A percentile compares a stretch with the other conserved stretches of the same genome.
Conservation (phyloP, 2,113 vertebrate genomes). For the Oplegnathus fasciatus region DNA sequence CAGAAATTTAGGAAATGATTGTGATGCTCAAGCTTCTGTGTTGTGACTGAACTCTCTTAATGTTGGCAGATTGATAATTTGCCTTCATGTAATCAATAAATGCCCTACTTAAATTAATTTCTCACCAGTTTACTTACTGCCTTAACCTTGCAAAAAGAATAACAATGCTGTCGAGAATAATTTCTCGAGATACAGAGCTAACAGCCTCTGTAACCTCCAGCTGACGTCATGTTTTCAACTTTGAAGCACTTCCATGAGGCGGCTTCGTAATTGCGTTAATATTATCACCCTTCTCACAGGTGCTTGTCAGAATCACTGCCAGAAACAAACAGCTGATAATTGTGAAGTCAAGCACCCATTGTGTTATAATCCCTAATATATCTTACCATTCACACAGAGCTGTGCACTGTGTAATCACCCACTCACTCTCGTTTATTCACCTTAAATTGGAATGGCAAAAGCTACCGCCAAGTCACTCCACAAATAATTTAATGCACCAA, state of each 20-base stretch:
- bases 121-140: conserved; percentile 6
- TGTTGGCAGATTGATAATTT: not conserved
- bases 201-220: conserved; percentile 17
- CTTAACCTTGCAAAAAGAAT: not conserved
- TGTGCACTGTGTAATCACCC: conserved; percentile 2
- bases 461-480: conserved; percentile 24
- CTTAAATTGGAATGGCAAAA: conserved; percentile 25
- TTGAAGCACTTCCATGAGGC: not conserved
- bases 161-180: conserved; percentile 17
- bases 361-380: conserved; percentile 33
- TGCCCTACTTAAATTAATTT: not conserved
- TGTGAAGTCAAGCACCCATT: conserved; percentile 39
- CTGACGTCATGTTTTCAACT: conserved; percentile 22
- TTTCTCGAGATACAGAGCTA: not conserved
- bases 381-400: not conserved
- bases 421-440: not conserved
- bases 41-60: not conserved
- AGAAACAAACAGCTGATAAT: conserved; percentile 54
- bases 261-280: conserved; percentile 25
- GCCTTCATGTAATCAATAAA: not conserved
- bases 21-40: not conserved
- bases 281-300: conserved; percentile 12
- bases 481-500: conserved; percentile 58
- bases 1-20: not conserved
- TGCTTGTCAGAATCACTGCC: conserved; percentile 25